These are phyloP conservation scores for Lophius americanus DNA, from an alignment of 2,797 vertebrate species.

Conservation along the genomic window DNA sequence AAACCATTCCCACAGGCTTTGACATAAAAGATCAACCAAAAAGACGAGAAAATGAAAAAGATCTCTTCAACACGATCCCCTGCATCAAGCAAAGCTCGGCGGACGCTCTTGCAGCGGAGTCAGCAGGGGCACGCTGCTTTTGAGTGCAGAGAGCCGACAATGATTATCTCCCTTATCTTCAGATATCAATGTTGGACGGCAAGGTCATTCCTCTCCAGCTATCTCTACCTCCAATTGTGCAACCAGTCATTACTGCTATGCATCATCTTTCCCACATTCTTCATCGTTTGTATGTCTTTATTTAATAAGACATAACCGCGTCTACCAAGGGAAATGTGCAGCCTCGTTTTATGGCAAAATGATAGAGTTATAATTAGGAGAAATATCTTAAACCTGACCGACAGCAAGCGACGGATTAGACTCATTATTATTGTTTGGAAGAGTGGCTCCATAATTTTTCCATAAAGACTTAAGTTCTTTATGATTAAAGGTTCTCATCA, in stretches of 20 bases:
- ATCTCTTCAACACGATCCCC: slow-evolving; percentile 31
- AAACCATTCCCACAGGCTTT: slow-evolving; percentile 18
- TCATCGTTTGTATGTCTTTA: slow-evolving; percentile 10
- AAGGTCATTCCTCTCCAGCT: slow-evolving; percentile 61
- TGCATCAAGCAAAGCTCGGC: slow-evolving; percentile 34
- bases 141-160: slow-evolving; percentile 19
- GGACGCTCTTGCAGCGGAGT: slow-evolving; percentile 41
- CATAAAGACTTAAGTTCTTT: slow-evolving; percentile 26
- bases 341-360: slow-evolving; percentile 15
- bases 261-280: slow-evolving; percentile 4
- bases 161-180: slow-evolving; percentile 58
- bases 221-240: slow-evolving; percentile 34
- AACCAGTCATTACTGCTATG: slow-evolving; percentile 24
- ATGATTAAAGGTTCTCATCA: slow-evolving; percentile 50
- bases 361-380: slow-evolving; percentile 15
- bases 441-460: slow-evolving; percentile 15
- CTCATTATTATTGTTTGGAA: slow-evolving; percentile 32
- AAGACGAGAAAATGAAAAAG: slow-evolving; percentile 28
- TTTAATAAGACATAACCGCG: slow-evolving; percentile 19
- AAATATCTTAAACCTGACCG: slow-evolving; percentile 20
- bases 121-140: slow-evolving; percentile 39
- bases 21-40: background rate
- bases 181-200: slow-evolving; percentile 45
- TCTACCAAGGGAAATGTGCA: slow-evolving; percentile 1
- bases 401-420: slow-evolving; percentile 22